Conservation (phyloP, 2,888 invertebrate genomes). For the Rhabditoides inermis region DNA sequence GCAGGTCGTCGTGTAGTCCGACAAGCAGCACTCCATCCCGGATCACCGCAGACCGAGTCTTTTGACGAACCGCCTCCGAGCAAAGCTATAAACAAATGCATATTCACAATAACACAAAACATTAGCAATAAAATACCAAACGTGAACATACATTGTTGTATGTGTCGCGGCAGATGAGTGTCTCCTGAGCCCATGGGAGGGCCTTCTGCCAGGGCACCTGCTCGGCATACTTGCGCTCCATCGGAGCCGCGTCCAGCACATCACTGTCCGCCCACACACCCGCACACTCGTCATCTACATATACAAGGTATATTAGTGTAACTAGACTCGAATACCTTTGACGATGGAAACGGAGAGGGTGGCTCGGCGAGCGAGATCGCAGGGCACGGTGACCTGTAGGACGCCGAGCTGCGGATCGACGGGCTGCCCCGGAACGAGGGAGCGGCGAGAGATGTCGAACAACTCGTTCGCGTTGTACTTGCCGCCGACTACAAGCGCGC, state of each 20-base stretch:
- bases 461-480: conserved; percentile 24
- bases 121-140: too few relatives aligned
- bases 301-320: too few relatives aligned
- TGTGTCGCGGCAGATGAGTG: conserved; percentile 40
- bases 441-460: conserved; percentile 29
- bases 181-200: conserved; percentile 46
- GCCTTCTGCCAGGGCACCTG: conserved; percentile 41
- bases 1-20: conserved; percentile 33
- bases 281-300: too few relatives aligned
- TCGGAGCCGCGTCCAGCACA: neutral
- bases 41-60: conserved; percentile 25
- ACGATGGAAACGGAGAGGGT: conserved; percentile 31
- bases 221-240: conserved; percentile 21
- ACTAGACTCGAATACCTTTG: too few relatives aligned
- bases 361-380: conserved; percentile 33
- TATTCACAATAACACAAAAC: too few relatives aligned
- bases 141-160: conserved; percentile 25
- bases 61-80: conserved; percentile 28
- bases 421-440: neutral
- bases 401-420: neutral
- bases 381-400: conserved; percentile 34
- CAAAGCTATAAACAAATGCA: conserved; percentile 36
- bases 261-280: neutral
- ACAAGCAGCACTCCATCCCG: conserved; percentile 39
- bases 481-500: conserved; percentile 30